Evolutionary conservation across 2,797 vertebrate species (phyloP).

Genomic region (Miichthys miiuy): DNA sequence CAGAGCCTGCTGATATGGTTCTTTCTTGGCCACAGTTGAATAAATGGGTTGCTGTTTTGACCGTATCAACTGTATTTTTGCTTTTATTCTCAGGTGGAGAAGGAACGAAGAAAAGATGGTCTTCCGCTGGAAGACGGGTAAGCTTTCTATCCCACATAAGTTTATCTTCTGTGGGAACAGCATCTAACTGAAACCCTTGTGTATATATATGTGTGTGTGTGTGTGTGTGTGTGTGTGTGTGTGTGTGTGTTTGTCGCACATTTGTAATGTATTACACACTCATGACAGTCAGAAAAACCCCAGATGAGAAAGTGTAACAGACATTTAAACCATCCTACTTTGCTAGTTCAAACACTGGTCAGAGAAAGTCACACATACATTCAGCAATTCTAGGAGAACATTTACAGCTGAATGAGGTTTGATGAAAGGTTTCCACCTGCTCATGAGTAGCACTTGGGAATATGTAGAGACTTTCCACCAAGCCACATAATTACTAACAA

Average conservation of each 20-base stretch:
- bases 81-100: constrained; percentile 86
- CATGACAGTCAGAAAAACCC: not conserved
- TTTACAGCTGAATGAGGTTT: constrained; percentile 14
- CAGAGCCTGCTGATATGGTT: not conserved
- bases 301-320: not conserved
- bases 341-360: constrained; percentile 17
- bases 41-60: constrained; percentile 5
- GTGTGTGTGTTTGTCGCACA: not conserved
- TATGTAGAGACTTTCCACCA: constrained; percentile 21
- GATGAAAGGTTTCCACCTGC: constrained; percentile 55
- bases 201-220: not conserved
- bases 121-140: constrained; percentile 92
- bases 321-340: not conserved
- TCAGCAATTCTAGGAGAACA: not conserved
- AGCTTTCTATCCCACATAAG: constrained; percentile 22
- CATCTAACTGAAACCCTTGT: constrained; percentile 5
- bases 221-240: not conserved
- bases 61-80: not conserved
- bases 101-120: constrained; percentile 90
- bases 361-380: constrained; percentile 17
- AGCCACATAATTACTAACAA: constrained; percentile 37
- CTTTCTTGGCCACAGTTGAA: constrained; percentile 15
- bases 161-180: not conserved
- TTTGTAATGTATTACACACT: constrained; percentile 15
- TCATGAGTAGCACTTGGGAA: constrained; percentile 19